phyloP scores from a whole-genome alignment of 2,797 vertebrate genomes.

The Lates japonicus region DNA sequence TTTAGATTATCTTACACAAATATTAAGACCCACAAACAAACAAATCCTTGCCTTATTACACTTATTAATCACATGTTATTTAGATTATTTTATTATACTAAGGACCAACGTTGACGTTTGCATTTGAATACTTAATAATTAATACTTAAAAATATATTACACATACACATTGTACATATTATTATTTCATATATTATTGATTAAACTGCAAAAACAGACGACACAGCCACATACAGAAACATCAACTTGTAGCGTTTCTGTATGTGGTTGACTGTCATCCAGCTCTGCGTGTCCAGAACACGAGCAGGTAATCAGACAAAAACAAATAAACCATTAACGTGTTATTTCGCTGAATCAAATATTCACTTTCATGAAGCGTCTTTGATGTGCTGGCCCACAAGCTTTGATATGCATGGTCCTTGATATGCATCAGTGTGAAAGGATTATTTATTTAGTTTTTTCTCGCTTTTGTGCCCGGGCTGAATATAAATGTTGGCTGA shows the following conservation, averaged over 20 bases:
- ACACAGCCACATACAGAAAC: not conserved
- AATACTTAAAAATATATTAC: not conserved
- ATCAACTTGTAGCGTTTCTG: not conserved
- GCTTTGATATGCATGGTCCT: constrained; percentile 68
- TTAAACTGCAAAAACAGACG: too few species aligned
- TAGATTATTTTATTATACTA: not conserved
- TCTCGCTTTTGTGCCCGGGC: constrained; percentile 15
- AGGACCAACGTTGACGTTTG: not conserved
- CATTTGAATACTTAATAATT: not conserved
- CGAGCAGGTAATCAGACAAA: not conserved
- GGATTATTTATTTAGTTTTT: constrained; percentile 45
- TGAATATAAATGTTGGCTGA: constrained; percentile 26
- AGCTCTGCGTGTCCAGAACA: not conserved
- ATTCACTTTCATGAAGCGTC: constrained; percentile 26
- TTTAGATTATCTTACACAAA: not conserved
- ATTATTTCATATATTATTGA: too few species aligned
- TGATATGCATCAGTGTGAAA: constrained; percentile 60
- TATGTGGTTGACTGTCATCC: not conserved
- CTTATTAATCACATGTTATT: not conserved
- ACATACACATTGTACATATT: not conserved
- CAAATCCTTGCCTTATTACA: not conserved
- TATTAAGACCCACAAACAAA: not conserved
- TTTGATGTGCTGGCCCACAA: constrained; percentile 67
- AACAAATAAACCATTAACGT: not conserved
- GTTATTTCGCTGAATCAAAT: not conserved